Conservation (phyloP, 2,888 invertebrate genomes). For the Nycteola revayana region DNA sequence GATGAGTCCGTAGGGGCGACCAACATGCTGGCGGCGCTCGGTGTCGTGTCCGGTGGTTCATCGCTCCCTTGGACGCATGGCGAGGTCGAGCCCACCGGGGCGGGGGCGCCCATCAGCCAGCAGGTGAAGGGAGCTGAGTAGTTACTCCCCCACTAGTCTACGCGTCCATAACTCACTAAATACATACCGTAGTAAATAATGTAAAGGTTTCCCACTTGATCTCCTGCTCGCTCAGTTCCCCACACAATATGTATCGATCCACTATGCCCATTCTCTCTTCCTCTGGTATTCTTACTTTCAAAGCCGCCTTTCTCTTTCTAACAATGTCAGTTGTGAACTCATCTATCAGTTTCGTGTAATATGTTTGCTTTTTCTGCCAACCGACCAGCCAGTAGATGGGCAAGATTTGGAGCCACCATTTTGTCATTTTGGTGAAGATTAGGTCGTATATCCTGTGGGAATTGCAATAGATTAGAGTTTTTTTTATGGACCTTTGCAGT, state of each 20-base stretch:
- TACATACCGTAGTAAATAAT: slow-evolving; percentile 59
- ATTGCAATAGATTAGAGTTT: no score
- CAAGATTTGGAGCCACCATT: slow-evolving; percentile 66
- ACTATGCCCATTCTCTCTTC: slow-evolving; percentile 50
- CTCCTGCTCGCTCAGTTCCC: slow-evolving; percentile 48
- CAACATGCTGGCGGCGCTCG: no score
- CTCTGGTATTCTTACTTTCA: slow-evolving; percentile 22
- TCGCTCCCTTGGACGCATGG: no score
- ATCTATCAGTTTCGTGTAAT: slow-evolving; percentile 35
- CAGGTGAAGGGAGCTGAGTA: no score
- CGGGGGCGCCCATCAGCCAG: no score
- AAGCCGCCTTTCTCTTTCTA: slow-evolving; percentile 36
- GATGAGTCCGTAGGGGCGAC: no score
- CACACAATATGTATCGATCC: slow-evolving; percentile 53
- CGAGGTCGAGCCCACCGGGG: no score
- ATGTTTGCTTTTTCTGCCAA: slow-evolving; percentile 32
- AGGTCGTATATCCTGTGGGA: slow-evolving; percentile 51
- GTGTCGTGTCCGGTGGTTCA: no score
- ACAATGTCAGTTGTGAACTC: slow-evolving; percentile 49
- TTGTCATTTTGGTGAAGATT: slow-evolving; percentile 55
- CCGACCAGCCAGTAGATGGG: slow-evolving; percentile 51
- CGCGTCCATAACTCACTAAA: no score
- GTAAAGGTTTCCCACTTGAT: slow-evolving; percentile 51
- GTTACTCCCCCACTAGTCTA: no score
- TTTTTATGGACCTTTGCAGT: no score